Evolutionary conservation across 1,140 invertebrate species (phyloP), one percentile per base, ranked within the genome.

Genomic region (Saccostrea glomerata): DNA sequence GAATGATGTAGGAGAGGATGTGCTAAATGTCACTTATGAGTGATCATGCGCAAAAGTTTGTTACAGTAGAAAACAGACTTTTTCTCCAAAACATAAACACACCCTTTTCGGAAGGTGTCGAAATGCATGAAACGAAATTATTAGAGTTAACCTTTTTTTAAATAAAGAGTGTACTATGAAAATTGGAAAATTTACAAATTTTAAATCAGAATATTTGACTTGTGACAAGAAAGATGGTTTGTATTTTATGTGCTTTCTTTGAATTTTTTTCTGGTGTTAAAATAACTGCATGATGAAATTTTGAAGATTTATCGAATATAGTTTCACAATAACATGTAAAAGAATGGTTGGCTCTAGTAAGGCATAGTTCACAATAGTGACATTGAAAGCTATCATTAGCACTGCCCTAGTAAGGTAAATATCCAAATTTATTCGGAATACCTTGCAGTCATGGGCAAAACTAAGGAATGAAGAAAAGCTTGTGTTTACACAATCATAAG

Each of bases 281-380:
- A 47, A 47, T 47, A 47, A 47, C 6, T 47, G 47, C 47, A 47
- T 47, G 47, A 47, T 47, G 47, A 1, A 7, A 47, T 47, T 63
- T n/a, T 63, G 17, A 17, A 17, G 17, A 63, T 47, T 47, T 63
- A n/a, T 63, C 30, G 30, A 1, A 36, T n/a, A 36, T 36, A 36
- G 30, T 36, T 36, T 36, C 30, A 36, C 30, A 47, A 9, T 47
- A 20, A 63, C 15, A 63, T 20, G 6, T 20, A 1, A n/a, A 17
- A 63, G 13, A 17, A 20, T 20, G 58, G 58, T 63, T 77, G 70
- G 70, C 70, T 77, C 70, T 77, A 77, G 70, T 77, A 77, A 77
- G 70, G 70, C 70, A 77, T 25, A 77, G 1, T 25, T 77, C 70
- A 77, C 30, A 15, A 30, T 77, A 12, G 70, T 77, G 15, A 77